phyloP scores from a whole-genome alignment of 2,113 vertebrate species.

The Ochotona curzoniae region DNA sequence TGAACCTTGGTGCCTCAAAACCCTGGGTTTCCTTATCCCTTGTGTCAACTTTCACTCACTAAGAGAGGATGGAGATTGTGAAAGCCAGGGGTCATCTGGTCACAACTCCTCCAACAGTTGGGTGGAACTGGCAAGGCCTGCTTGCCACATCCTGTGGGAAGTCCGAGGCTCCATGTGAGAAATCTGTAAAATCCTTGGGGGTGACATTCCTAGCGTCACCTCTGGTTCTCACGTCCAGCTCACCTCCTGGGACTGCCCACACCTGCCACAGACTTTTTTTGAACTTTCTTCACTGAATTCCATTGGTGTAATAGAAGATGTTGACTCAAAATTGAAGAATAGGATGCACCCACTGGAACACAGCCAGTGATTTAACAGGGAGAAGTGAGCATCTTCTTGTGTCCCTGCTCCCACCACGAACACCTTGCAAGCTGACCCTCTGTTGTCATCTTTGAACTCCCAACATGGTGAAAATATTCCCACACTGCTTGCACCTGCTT shows the following conservation, averaged over 20 bases:
- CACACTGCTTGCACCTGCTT: neutral
- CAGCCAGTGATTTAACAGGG: neutral
- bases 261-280: neutral
- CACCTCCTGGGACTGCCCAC: neutral
- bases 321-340: neutral
- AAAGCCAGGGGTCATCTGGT: neutral
- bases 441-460: neutral
- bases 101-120: constrained; percentile 23
- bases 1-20: neutral
- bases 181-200: neutral
- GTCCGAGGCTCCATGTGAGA: neutral
- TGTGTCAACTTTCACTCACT: neutral
- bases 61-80: neutral
- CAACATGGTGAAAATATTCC: neutral
- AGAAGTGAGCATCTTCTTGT: neutral
- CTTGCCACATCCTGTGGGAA: constrained; percentile 73
- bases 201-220: constrained; percentile 20
- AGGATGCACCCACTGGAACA: neutral
- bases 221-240: neutral
- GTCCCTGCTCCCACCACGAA: neutral
- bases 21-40: neutral
- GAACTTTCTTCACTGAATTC: neutral
- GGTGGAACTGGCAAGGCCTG: constrained; percentile 32
- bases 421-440: neutral
- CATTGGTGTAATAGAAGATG: neutral